Conservation (phyloP, 2,113 vertebrate genomes). For the Agapornis roseicollis region DNA sequence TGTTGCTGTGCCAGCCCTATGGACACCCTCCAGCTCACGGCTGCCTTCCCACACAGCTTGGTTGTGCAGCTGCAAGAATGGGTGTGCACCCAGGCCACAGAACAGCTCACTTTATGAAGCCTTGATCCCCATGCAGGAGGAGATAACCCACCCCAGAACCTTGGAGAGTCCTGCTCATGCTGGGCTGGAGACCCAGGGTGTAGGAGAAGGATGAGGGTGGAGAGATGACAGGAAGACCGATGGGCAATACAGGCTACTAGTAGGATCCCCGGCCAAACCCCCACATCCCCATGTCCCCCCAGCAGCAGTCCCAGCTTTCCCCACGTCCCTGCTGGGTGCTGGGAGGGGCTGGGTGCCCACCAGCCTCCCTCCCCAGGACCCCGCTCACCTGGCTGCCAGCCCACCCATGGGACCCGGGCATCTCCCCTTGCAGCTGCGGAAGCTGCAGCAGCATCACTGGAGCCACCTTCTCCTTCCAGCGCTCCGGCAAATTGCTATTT, state of each 20-base stretch:
- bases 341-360: neutral
- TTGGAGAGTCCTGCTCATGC: neutral
- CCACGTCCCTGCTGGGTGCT: neutral
- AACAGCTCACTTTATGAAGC: neutral
- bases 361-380: neutral
- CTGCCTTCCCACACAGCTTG: accelerated
- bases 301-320: neutral
- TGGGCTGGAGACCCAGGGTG: accelerated
- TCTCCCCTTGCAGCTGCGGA: neutral
- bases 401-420: accelerated
- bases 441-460: neutral
- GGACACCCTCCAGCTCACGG: accelerated
- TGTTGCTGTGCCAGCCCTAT: neutral
- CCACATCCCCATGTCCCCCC: neutral
- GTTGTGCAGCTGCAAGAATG: accelerated
- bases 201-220: neutral
- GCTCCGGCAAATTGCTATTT: neutral
- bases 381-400: slow-evolving; percentile 15
- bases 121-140: neutral
- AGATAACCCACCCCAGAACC: neutral
- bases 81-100: neutral
- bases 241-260: neutral
- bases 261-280: neutral
- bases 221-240: neutral
- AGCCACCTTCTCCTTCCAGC: slow-evolving; percentile 8